phyloP scores from a whole-genome alignment of 2,113 vertebrate genomes.

The Xiphophorus couchianus region DNA sequence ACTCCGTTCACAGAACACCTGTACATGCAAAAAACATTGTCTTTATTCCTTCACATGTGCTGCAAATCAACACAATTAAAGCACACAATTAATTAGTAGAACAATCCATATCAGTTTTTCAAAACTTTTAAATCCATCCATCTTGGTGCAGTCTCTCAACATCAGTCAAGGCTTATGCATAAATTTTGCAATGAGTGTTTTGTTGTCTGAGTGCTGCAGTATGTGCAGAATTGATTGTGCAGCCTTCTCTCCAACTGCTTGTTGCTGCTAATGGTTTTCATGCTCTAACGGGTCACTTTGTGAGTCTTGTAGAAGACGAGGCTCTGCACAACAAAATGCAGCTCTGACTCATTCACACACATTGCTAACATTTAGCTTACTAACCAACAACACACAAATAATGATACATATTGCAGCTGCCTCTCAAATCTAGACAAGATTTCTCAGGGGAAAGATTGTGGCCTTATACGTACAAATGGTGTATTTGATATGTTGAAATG shows the following conservation, averaged over 20 bases:
- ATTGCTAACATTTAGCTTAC: neutral
- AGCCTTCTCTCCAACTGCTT: conserved; percentile 15
- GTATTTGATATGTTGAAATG: neutral
- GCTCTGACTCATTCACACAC: neutral
- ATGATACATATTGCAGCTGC: neutral
- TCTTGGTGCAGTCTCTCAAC: neutral
- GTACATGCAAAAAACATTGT: neutral
- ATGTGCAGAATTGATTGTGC: neutral
- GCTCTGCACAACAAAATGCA: neutral
- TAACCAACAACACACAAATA: neutral
- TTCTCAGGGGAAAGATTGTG: neutral
- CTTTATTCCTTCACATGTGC: neutral
- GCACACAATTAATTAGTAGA: neutral
- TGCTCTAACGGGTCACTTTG: neutral
- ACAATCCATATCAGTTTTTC: neutral
- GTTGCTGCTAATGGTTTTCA: conserved; percentile 9
- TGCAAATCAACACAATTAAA: neutral
- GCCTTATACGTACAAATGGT: neutral
- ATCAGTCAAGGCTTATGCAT: neutral
- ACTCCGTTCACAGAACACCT: neutral
- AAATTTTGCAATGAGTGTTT: neutral
- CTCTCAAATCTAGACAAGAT: neutral
- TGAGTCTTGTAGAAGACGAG: neutral
- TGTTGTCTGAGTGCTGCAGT: neutral
- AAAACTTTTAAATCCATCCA: neutral